Conservation (phyloP, 2,113 vertebrate species). For the Lepisosteus oculatus region DNA sequence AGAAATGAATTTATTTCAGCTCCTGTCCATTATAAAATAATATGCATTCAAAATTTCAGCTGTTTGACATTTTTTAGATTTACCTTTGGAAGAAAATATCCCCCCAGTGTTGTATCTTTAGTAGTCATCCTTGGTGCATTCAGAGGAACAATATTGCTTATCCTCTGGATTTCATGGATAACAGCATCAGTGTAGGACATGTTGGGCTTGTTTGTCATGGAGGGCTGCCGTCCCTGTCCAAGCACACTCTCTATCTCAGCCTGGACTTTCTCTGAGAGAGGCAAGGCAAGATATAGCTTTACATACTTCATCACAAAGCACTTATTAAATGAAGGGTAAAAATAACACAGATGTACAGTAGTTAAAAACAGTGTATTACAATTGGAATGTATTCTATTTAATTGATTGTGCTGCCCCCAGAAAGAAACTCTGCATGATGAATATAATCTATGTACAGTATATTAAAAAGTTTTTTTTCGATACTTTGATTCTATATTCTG, state of each 20-base stretch:
- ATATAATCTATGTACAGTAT: not conserved
- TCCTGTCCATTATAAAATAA: too few species aligned
- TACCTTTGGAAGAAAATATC: conserved; percentile 68
- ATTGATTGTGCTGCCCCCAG: not conserved
- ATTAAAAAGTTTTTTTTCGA: not conserved
- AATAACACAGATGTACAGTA: not conserved
- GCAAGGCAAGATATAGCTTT: not conserved
- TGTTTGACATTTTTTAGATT: not conserved
- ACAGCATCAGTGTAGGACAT: conserved; percentile 75
- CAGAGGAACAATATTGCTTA: conserved; percentile 61
- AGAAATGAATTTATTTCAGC: too few species aligned
- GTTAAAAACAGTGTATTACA: not conserved
- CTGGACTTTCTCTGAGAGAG: conserved; percentile 47
- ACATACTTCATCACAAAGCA: not conserved
- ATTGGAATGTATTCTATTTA: too few species aligned
- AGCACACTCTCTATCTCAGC: conserved; percentile 58
- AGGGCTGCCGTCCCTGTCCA: conserved; percentile 43
- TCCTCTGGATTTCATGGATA: conserved; percentile 75
- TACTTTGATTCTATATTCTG: not conserved
- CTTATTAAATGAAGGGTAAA: not conserved
- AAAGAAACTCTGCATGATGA: not conserved
- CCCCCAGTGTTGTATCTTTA: conserved; percentile 47
- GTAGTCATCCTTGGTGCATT: conserved; percentile 33
- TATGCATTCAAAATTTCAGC: too few species aligned
- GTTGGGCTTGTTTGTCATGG: conserved; percentile 50